Percentiles rank a stretch among this genome's conserved stretches.
Conservation (phyloP, 2,888 invertebrate species). For the Deroplatys truncata region DNA sequence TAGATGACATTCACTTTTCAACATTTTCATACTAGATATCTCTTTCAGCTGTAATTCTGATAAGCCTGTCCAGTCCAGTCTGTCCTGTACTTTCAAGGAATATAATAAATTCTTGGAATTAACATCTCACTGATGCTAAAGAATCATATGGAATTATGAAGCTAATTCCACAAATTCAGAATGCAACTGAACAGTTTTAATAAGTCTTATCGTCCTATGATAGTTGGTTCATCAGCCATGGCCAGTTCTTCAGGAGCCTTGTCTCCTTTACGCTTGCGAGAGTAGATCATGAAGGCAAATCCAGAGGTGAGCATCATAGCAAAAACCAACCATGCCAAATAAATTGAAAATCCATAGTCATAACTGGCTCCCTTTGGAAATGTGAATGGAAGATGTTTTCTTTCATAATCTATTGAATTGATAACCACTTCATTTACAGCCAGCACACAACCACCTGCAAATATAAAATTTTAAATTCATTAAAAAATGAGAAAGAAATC, state of each 20-base stretch:
- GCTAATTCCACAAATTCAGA: background rate
- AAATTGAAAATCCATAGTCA: slow-evolving; percentile 68
- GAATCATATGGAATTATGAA: background rate
- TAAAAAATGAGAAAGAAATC: too few relatives aligned
- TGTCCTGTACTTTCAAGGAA: background rate
- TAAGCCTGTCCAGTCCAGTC: background rate
- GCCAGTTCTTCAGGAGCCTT: slow-evolving; percentile 78
- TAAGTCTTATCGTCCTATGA: slow-evolving; percentile 52
- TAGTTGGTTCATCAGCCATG: slow-evolving; percentile 80
- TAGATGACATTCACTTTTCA: too few relatives aligned
- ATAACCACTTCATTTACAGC: slow-evolving; percentile 79
- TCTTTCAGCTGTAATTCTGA: background rate
- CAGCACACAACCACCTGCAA: slow-evolving; percentile 68
- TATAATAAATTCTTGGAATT: background rate
- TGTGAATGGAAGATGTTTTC: slow-evolving; percentile 57
- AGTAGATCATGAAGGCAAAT: slow-evolving; percentile 71
- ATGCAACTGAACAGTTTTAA: background rate
- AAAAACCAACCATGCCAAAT: slow-evolving; percentile 75
- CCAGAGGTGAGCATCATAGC: slow-evolving; percentile 64
- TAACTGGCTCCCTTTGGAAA: slow-evolving; percentile 64
- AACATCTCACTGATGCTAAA: background rate
- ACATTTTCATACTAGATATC: too few relatives aligned
- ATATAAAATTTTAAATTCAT: slow-evolving; percentile 13
- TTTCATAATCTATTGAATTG: slow-evolving; percentile 68
- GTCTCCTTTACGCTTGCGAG: slow-evolving; percentile 78